These are phyloP conservation scores for Anas georgica DNA, from an alignment of 2,797 vertebrate species.

Conservation along the genomic window DNA sequence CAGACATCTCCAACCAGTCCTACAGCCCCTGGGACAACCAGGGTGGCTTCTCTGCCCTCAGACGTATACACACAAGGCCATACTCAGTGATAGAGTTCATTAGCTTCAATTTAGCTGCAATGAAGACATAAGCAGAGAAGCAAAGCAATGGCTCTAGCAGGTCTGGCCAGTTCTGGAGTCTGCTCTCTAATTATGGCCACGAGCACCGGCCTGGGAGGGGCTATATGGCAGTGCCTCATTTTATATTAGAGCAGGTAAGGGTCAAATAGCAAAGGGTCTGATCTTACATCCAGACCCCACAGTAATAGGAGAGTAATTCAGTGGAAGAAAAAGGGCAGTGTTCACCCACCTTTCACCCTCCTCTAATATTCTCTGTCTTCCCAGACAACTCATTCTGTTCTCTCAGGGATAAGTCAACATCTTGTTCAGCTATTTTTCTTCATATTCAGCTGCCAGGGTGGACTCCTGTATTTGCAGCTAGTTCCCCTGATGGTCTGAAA, in stretches of 20 bases:
- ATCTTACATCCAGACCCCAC: background rate
- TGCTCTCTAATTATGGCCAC: background rate
- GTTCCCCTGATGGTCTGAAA: conserved; percentile 1
- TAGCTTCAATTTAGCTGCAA: background rate
- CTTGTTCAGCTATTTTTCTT: conserved; percentile 37
- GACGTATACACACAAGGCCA: background rate
- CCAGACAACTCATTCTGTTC: conserved; percentile 29
- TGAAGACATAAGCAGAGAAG: background rate
- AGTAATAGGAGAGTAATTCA: background rate
- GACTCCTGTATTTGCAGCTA: background rate
- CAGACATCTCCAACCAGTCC: background rate
- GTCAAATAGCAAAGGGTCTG: background rate
- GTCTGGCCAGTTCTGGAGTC: background rate
- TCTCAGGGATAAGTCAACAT: conserved; percentile 17
- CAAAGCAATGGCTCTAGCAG: background rate
- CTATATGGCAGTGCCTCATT: background rate
- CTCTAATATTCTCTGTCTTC: conserved; percentile 3
- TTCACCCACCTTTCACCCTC: conserved; percentile 22
- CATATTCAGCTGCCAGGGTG: background rate
- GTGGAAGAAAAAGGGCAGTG: background rate
- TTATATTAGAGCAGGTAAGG: background rate
- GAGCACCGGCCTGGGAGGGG: background rate
- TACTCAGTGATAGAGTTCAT: background rate
- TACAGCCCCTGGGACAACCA: background rate
- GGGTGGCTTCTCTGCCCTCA: background rate